Evolutionary conservation across 2,888 invertebrate species (phyloP), one percentile per base, ranked within the genome.

Genomic region (Ceriagrion tenellum): DNA sequence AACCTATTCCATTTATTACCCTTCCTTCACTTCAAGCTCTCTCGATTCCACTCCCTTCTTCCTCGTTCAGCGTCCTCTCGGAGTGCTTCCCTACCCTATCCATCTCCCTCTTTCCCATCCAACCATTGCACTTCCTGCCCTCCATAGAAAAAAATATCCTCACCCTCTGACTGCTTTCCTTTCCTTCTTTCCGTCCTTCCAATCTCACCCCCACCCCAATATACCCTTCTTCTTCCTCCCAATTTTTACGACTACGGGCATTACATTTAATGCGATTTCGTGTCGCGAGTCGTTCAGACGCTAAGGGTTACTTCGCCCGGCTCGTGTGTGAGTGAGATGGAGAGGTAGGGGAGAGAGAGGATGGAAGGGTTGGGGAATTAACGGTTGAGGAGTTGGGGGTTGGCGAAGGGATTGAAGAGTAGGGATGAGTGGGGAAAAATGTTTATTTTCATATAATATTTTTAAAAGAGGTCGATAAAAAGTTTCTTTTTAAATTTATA

Each of bases 211-310:
- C n/a, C n/a, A n/a, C n/a, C n/a, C n/a, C n/a, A n/a, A n/a, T n/a
- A 16, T 55, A 12, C 74, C 13, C 74, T 10, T 35, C 35, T 10
- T 35, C 35, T 59, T 20, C 23, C 26, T 69, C 55, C 93, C 40
- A 93, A 69, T 93, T 40, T 81, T 74, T 93, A 93, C 93, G 69
- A 74, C 40, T n/a, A n/a, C 18, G 93, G 23, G 23, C 47, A 69
- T 93, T 93, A 93, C 26, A 63, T 69, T 69, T 69, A 93, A 93
- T 93, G 40, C 69, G 69, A 63, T 74, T 74, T 74, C 69, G 63
- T 74, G 93, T 93, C 69, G n/a, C 47, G 16, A 63, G 93, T 69
- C 63, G 69, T 69, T 40, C 40, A 93, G 93, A 40, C 40, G 93
- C 69, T 93, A 47, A 93, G 40, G 63, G 63, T 40, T 69, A 69